Conservation (phyloP, 2,113 vertebrate species). For the Otus sunia region DNA sequence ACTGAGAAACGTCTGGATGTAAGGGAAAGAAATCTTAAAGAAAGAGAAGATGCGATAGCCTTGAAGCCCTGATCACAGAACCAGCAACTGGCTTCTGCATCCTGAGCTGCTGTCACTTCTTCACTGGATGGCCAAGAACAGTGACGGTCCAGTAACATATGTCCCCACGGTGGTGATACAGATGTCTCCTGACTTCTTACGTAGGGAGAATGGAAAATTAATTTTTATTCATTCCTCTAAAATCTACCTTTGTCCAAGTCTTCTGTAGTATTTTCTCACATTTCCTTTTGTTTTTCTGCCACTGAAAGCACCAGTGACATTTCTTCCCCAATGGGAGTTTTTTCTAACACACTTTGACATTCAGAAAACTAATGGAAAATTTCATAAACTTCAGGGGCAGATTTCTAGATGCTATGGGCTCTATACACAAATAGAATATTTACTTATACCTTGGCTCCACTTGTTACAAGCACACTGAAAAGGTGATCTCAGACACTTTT, state of each 20-base stretch:
- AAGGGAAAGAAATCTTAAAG: neutral
- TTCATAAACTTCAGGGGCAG: neutral
- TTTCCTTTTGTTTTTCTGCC: neutral
- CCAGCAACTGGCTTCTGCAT: neutral
- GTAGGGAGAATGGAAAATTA: neutral
- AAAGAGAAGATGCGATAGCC: neutral
- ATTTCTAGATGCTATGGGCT: neutral
- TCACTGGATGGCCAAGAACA: neutral
- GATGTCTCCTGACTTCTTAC: neutral
- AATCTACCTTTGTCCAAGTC: neutral
- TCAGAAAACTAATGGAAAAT: constrained; percentile 26
- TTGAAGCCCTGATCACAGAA: neutral
- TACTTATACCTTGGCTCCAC: neutral
- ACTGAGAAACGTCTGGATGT: neutral
- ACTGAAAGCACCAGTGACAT: neutral
- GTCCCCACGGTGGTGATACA: neutral
- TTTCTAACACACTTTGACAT: neutral
- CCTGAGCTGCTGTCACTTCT: neutral
- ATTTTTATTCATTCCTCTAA: neutral
- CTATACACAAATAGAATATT: neutral
- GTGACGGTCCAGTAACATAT: neutral
- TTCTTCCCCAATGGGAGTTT: neutral
- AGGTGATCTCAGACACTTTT: neutral
- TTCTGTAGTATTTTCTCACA: neutral
- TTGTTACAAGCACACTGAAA: neutral